Percentiles rank a stretch among this genome's conserved stretches.
phyloP scores from a whole-genome alignment of 2,888 invertebrate species.

The Cataglyphis cursor region DNA sequence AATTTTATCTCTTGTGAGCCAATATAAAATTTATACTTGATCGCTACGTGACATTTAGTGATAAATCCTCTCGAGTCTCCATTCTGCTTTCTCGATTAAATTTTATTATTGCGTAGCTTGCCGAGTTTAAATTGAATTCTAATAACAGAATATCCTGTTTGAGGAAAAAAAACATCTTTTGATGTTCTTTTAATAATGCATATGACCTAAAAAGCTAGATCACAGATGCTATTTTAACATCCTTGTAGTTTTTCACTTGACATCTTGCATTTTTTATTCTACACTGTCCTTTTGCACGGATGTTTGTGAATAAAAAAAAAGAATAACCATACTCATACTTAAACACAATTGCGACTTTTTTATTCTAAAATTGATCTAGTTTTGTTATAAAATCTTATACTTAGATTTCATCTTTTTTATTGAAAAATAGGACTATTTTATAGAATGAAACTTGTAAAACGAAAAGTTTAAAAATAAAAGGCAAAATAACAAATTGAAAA shows the following conservation, averaged over 20 bases:
- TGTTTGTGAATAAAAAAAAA: background rate
- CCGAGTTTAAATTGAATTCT: background rate
- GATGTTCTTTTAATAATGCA: background rate
- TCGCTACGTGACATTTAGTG: slow-evolving; percentile 42
- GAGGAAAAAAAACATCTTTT: background rate
- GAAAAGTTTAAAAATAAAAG: background rate
- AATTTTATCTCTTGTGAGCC: slow-evolving; percentile 4
- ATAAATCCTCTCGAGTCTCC: slow-evolving; percentile 21
- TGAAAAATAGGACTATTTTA: background rate
- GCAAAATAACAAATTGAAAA: background rate
- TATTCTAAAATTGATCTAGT: background rate
- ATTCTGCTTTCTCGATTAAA: slow-evolving; percentile 19
- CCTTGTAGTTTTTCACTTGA: background rate
- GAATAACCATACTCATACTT: background rate
- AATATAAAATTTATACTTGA: slow-evolving; percentile 37
- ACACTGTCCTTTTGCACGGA: background rate
- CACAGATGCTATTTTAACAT: slow-evolving; percentile 1
- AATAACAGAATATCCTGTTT: background rate
- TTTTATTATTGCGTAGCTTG: slow-evolving; percentile 17
- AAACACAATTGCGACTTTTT: background rate
- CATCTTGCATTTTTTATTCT: slow-evolving; percentile 2
- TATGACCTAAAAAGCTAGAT: background rate
- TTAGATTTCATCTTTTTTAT: background rate
- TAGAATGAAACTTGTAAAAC: background rate
- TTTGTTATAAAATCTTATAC: background rate